Conservation (phyloP, 1,140 invertebrate species). For the Heliconius melpomene region DNA sequence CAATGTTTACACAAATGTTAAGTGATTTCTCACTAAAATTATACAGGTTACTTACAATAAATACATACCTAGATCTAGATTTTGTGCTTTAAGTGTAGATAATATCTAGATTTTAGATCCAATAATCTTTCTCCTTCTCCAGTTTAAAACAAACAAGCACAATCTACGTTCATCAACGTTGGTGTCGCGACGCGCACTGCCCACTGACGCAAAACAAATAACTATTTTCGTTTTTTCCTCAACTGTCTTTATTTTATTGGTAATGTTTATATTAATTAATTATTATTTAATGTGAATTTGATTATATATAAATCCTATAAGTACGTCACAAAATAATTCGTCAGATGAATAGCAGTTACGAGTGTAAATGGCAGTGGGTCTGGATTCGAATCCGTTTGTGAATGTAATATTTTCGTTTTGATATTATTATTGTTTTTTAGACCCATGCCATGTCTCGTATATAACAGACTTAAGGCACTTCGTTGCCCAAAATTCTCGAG, state of each 20-base stretch:
- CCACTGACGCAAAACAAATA: background rate
- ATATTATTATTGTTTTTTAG: too few relatives aligned
- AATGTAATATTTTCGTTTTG: too few relatives aligned
- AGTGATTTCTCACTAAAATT: background rate
- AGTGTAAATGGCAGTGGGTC: background rate
- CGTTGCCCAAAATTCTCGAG: too few relatives aligned
- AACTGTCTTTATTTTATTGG: slow-evolving; percentile 3
- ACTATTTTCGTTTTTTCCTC: background rate
- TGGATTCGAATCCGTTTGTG: too few relatives aligned
- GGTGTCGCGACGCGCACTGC: slow-evolving; percentile 10
- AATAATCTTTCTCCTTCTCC: background rate
- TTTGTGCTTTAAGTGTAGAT: background rate
- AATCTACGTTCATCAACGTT: background rate
- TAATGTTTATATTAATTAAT: slow-evolving; percentile 1
- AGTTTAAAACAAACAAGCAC: background rate
- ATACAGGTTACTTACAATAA: background rate
- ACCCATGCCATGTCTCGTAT: too few relatives aligned
- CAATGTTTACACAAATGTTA: background rate
- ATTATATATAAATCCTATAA: background rate
- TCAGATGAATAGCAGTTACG: background rate
- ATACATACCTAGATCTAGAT: slow-evolving; percentile 9
- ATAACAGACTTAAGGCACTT: too few relatives aligned
- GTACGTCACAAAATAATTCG: background rate
- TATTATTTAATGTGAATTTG: background rate
- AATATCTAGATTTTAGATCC: slow-evolving; percentile 9